Evolutionary conservation across 2,797 vertebrate species (phyloP), one percentile per base, ranked within the genome.

Genomic region (Acomys russatus): DNA sequence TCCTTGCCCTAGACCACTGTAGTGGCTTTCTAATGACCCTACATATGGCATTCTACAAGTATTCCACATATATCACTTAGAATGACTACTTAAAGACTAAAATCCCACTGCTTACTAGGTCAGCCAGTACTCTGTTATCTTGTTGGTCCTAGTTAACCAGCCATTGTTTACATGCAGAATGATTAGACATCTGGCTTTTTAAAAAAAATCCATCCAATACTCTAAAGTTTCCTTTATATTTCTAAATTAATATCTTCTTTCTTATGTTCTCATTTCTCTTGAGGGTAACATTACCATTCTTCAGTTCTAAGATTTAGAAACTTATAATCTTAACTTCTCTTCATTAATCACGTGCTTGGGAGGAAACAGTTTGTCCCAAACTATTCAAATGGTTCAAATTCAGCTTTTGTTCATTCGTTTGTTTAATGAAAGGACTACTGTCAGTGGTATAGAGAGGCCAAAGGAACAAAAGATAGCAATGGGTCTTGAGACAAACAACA

Each of bases 191-290:
- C 66, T 83, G 54, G 3, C 51, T 82, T 38, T 73, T 38, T 73
- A 28, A n/a, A 80, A 38, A 49, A 7, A 61, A 49, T 38, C 84
- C 30, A 73, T 22, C 59, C 7, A 87, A 64, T 12, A 56, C 22
- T 38, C 14, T 73, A 89, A 92, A 88, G 44, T 73, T 73, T 71
- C 83, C 22, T 38, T 92, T 35, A 18, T 80, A 92, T 61, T 38
- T 80, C 30, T 79, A 85, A 85, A 94, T 23, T 86, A 49, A 54
- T 1, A 6, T 78, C 38, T 73, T 73, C n/a, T 78, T 80, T 85
- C 18, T 82, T 33, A n/a, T 79, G 88, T 93, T 93, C 11, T 23
- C 49, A 35, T 68, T 79, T 91, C 25, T 88, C 23, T 93, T 91
- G 73, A 91, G n/a, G 83, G 4, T 80, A 3, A 35, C 17, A 74